Base-by-base conservation (phyloP, 2,113 vertebrate species). In the Mola mola region DNA sequence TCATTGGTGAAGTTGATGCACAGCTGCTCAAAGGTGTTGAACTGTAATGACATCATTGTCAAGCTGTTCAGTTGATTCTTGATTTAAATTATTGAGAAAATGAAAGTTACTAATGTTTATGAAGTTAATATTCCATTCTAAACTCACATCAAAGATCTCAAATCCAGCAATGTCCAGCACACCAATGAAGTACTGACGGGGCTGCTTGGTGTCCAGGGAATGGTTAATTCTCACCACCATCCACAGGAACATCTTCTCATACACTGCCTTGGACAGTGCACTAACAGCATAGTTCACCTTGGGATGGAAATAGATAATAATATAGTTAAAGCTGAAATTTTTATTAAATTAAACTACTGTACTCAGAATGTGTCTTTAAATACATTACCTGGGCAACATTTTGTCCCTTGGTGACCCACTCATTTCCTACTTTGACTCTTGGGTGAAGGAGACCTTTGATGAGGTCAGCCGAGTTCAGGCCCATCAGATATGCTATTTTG, bases 391-490 rank as follows among this genome's bases (percentile, higher is more conserved):
- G 95, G 33, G 93, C 91, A 11, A 96, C 94, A 83, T 87, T 97
- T 51, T 96, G 95, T 25, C 95, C 94, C 72, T 96, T 95, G 43
- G 95, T 95, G 84, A 95, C 94, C 60, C 92, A 95, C 65, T 96
- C 94, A 2, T 95, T 96, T 31, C 94, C 94, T 0, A 96, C 94
- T 89, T 95, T 95, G 53, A 95, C 93, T 34, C 94, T 84, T 5
- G 94, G 94, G 40, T 90, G 94, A 69, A 92, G 93, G 21, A 95
- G 82, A 68, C 91, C 93, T 82, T 95, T 94, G 47, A 95, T 87
- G 80, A 96, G 90, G 79, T 95, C 94, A 24, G 95, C 94, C 67
- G 94, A 94, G 78, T 96, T 96, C 56, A 96, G 85, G 34, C 94
- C 94, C 93, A 95, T 95, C 62, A 96, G 73, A 79, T 95, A 96